Percentiles rank a stretch among this genome's conserved stretches.
Conservation (phyloP, 2,888 invertebrate genomes). For the Margaritifera margaritifera region DNA sequence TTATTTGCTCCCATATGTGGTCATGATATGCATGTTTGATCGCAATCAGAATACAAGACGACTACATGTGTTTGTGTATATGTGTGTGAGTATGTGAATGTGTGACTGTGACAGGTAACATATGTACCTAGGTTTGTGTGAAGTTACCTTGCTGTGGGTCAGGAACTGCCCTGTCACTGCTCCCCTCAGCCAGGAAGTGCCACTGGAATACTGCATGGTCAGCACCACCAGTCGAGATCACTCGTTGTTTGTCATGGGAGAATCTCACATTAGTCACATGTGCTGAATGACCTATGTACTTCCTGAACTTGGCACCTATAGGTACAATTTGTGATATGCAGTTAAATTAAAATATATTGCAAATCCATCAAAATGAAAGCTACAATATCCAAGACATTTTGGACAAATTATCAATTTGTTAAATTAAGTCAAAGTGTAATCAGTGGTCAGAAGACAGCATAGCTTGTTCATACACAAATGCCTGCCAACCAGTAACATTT, state of each 20-base stretch:
- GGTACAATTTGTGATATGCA: background rate
- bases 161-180: conserved; percentile 32
- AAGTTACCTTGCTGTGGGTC: conserved; percentile 56
- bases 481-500: too few species aligned
- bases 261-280: conserved; percentile 74
- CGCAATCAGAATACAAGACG: too few species aligned
- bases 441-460: too few species aligned
- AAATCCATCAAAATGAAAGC: too few species aligned
- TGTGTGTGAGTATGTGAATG: too few species aligned
- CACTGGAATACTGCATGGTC: conserved; percentile 74
- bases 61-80: too few species aligned
- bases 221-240: conserved; percentile 73
- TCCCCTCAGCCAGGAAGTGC: conserved; percentile 66
- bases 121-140: background rate
- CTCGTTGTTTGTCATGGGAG: conserved; percentile 67
- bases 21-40: too few species aligned
- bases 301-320: conserved; percentile 72
- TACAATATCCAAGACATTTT: background rate
- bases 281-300: conserved; percentile 74
- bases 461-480: too few species aligned
- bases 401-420: background rate
- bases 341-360: conserved; percentile 3
- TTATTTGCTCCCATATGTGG: too few species aligned
- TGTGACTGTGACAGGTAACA: too few species aligned
- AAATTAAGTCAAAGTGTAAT: too few species aligned